Percentiles rank a stretch among this genome's conserved stretches.
Evolutionary conservation across 2,797 vertebrate species (phyloP).

Genomic region (Gobio occitaniae): DNA sequence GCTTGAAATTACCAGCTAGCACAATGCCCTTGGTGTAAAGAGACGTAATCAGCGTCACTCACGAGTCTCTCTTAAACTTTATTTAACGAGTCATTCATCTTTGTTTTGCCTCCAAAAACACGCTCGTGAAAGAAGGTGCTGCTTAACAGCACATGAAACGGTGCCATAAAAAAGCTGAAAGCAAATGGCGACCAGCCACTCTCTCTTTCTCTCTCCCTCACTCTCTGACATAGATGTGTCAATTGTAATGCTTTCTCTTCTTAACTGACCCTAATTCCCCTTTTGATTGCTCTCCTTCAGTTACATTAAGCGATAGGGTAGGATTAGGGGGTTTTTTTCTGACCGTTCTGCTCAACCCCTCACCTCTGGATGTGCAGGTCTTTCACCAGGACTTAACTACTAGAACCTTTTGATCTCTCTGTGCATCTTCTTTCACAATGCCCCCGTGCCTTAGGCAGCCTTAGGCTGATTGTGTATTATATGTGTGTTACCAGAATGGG

Average conservation of each 20-base stretch:
- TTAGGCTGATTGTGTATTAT: not conserved
- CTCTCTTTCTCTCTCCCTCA: slow-evolving; percentile 14
- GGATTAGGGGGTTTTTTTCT: not conserved
- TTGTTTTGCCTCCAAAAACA: slow-evolving; percentile 48
- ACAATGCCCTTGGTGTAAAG: slow-evolving; percentile 48
- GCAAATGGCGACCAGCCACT: slow-evolving; percentile 28
- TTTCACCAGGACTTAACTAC: slow-evolving; percentile 46
- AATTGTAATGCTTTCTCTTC: slow-evolving; percentile 17
- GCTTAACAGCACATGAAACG: slow-evolving; percentile 47
- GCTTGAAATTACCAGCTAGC: slow-evolving; percentile 48
- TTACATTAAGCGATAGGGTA: not conserved
- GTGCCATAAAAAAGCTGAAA: slow-evolving; percentile 44
- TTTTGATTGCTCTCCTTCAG: slow-evolving; percentile 6
- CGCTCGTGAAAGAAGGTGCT: slow-evolving; percentile 47
- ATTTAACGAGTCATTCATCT: slow-evolving; percentile 59
- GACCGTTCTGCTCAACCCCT: slow-evolving; percentile 2
- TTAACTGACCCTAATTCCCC: slow-evolving; percentile 7
- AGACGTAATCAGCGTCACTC: slow-evolving; percentile 52
- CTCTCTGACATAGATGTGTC: slow-evolving; percentile 25
- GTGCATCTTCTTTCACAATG: slow-evolving; percentile 8
- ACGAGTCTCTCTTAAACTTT: slow-evolving; percentile 50
- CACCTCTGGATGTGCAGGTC: slow-evolving; percentile 1
- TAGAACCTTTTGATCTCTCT: slow-evolving; percentile 47
- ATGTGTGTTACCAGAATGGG: not conserved
- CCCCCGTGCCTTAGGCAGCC: not conserved